A percentile compares a stretch with the other conserved stretches of the same genome.
Evolutionary conservation across 1,140 invertebrate species (phyloP).

Genomic region (Coptotermes formosanus): DNA sequence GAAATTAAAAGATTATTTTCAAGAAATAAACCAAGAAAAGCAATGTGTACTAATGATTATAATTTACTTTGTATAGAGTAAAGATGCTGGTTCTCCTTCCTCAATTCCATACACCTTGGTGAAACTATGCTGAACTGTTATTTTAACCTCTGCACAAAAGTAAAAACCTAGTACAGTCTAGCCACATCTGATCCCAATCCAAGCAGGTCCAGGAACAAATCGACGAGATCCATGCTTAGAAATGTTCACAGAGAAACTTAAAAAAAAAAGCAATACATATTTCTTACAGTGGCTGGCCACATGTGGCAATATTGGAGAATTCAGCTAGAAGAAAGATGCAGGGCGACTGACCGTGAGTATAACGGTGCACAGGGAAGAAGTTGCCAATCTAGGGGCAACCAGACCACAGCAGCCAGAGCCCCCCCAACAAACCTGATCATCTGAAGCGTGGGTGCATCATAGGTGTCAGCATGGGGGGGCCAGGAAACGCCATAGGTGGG

Average conservation of each 20-base stretch:
- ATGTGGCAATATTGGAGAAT: conserved; percentile 15
- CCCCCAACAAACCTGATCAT: conserved; percentile 58
- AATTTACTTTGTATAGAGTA: background rate
- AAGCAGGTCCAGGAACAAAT: conserved; percentile 15
- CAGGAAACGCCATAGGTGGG: conserved; percentile 59
- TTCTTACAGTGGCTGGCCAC: conserved; percentile 10
- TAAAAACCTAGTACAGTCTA: background rate
- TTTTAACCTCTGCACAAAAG: background rate
- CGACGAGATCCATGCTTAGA: conserved; percentile 19
- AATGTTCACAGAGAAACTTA: conserved; percentile 20
- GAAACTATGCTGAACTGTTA: background rate
- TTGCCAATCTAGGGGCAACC: conserved; percentile 24
- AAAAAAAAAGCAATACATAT: background rate
- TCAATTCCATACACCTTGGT: background rate
- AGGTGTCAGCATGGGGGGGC: conserved; percentile 59
- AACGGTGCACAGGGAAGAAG: background rate
- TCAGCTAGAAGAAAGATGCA: conserved; percentile 1
- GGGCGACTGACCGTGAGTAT: conserved; percentile 4
- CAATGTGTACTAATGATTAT: background rate
- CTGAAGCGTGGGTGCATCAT: conserved; percentile 77
- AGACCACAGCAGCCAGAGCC: conserved; percentile 35
- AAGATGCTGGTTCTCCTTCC: background rate
- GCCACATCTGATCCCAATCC: conserved; percentile 8
- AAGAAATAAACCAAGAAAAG: background rate
- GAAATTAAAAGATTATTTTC: no score